Percentiles rank a stretch among this genome's conserved stretches.
These are phyloP conservation scores for Coreius guichenoti DNA, from an alignment of 2,797 vertebrate species.

Conservation along the genomic window DNA sequence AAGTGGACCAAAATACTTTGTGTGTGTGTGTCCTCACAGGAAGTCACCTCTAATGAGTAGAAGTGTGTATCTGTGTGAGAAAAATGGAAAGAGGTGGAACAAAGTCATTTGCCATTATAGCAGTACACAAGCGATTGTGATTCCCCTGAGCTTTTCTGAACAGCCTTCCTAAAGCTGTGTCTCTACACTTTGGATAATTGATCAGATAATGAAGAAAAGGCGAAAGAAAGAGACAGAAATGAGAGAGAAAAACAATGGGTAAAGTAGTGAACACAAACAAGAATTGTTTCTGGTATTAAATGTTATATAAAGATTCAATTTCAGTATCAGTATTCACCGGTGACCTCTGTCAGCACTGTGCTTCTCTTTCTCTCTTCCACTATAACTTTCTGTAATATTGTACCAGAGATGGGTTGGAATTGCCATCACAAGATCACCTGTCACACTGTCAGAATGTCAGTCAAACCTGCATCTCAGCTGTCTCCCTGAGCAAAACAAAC, in stretches of 20 bases:
- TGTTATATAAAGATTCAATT: constrained; percentile 44
- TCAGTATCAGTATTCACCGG: neutral
- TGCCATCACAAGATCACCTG: neutral
- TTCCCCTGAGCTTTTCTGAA: constrained; percentile 2
- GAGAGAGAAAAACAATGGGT: neutral
- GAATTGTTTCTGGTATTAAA: constrained; percentile 26
- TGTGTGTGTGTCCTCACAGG: constrained; percentile 7
- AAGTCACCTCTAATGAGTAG: constrained; percentile 38
- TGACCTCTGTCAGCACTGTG: constrained; percentile 3
- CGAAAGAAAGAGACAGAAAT: constrained; percentile 1
- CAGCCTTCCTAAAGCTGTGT: neutral
- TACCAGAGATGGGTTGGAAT: neutral
- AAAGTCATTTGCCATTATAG: constrained; percentile 27
- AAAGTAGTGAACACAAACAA: neutral
- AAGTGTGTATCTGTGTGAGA: neutral
- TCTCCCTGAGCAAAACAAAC: neutral
- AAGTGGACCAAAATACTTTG: constrained; percentile 26
- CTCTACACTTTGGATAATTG: constrained; percentile 20
- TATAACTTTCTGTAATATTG: neutral
- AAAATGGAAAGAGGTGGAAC: constrained; percentile 6
- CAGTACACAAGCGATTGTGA: neutral
- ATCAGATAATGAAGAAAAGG: constrained; percentile 9
- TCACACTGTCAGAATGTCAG: constrained; percentile 2
- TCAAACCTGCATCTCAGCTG: constrained; percentile 8
- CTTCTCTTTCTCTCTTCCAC: neutral